A percentile compares a stretch with the other conserved stretches of the same genome.
Evolutionary conservation across 2,113 vertebrate genomes (phyloP).

Genomic region (Pollachius pollachius): DNA sequence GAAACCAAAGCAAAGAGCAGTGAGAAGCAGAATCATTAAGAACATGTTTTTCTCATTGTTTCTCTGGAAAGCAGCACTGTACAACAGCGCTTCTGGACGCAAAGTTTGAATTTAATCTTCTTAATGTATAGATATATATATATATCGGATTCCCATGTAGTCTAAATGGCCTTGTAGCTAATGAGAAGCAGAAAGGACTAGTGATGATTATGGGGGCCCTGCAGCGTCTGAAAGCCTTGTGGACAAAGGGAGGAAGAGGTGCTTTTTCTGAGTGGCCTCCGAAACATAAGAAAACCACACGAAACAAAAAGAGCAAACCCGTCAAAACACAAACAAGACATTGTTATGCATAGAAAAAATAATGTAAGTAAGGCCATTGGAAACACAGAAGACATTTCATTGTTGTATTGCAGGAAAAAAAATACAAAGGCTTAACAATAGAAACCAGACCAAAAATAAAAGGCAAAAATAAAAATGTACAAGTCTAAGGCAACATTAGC

Average conservation of each 20-base stretch:
- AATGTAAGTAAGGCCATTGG: conserved; percentile 69
- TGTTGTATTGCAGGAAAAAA: conserved; percentile 54
- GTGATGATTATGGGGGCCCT: conserved; percentile 47
- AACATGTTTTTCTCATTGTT: conserved; percentile 44
- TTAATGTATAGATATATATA: conserved; percentile 8
- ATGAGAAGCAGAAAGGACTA: conserved; percentile 48
- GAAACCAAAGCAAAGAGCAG: conserved; percentile 72
- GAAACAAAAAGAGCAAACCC: conserved; percentile 47
- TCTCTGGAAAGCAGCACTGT: conserved; percentile 63
- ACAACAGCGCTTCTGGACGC: conserved; percentile 65
- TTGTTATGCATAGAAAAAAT: conserved; percentile 75
- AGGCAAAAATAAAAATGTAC: conserved; percentile 51
- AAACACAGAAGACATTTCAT: conserved; percentile 59
- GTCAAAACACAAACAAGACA: conserved; percentile 63
- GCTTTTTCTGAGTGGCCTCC: conserved; percentile 49
- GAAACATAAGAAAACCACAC: conserved; percentile 6
- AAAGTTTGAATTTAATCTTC: conserved; percentile 1
- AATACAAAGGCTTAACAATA: neutral
- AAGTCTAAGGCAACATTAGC: conserved; percentile 74
- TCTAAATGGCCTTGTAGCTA: conserved; percentile 49
- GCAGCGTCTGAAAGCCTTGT: conserved; percentile 41
- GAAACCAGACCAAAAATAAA: conserved; percentile 39
- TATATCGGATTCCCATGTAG: conserved; percentile 21
- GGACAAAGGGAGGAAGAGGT: conserved; percentile 49
- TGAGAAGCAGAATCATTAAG: conserved; percentile 73